These are phyloP conservation scores for Poecilus cupreus DNA, from an alignment of 2,888 invertebrate species.

Conservation along the genomic window DNA sequence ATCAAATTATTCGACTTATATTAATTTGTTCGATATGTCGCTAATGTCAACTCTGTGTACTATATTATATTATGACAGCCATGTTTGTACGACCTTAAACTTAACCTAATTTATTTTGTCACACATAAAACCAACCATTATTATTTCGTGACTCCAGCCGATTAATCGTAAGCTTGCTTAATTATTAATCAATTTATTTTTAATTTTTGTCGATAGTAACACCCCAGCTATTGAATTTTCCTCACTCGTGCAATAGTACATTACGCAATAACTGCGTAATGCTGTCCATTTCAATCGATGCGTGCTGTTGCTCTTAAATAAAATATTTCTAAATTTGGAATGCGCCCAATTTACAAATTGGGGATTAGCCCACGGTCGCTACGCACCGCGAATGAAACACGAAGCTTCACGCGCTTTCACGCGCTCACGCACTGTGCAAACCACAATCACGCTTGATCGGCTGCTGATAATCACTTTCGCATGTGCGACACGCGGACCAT, in stretches of 20 bases:
- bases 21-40: no score
- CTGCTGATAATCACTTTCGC: constrained; percentile 15
- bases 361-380: no score
- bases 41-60: no score
- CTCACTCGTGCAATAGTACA: no score
- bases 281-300: no score
- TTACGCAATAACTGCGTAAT: no score
- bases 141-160: not conserved
- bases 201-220: no score
- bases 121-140: not conserved
- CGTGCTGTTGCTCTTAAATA: no score
- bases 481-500: not conserved
- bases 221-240: no score
- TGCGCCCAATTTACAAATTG: no score
- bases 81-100: not conserved
- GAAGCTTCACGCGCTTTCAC: not conserved
- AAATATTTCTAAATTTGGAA: no score
- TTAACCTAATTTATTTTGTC: constrained; percentile 3
- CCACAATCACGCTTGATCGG: constrained; percentile 37
- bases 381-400: not conserved
- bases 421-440: not conserved
- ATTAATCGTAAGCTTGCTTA: not conserved
- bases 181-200: constrained; percentile 4
- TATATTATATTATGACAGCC: not conserved
- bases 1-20: no score